phyloP scores from a whole-genome alignment of 2,797 vertebrate genomes.

The Helicolenus hilgendorfi region DNA sequence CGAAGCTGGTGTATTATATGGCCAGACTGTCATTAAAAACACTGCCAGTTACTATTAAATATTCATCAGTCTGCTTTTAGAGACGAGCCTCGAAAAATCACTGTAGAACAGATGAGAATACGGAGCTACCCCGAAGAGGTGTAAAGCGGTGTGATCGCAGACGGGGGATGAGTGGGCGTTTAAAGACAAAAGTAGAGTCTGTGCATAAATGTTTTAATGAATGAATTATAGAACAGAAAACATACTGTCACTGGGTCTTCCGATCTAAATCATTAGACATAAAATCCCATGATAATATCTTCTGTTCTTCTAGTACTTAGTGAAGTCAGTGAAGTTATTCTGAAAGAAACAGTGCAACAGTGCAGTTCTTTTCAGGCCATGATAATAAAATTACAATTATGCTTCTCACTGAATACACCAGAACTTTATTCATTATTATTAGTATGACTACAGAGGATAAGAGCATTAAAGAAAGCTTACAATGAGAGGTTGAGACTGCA shows the following conservation, averaged over 20 bases:
- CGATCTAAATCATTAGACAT: background rate
- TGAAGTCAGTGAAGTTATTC: background rate
- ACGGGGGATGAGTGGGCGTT: conserved; percentile 17
- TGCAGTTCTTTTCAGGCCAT: background rate
- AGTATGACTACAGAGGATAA: background rate
- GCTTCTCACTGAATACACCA: background rate
- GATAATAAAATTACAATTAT: background rate
- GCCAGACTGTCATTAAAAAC: conserved; percentile 35
- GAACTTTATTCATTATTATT: background rate
- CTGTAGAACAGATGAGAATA: conserved; percentile 23
- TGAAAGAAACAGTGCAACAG: background rate
- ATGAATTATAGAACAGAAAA: conserved; percentile 41
- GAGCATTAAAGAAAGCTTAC: conserved; percentile 1
- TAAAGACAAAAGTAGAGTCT: conserved; percentile 34
- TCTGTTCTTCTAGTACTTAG: background rate
- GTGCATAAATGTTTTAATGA: conserved; percentile 33
- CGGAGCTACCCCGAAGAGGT: conserved; percentile 27
- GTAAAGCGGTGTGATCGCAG: conserved; percentile 44
- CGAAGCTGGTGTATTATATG: conserved; percentile 14
- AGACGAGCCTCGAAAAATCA: conserved; percentile 52
- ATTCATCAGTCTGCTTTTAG: conserved; percentile 76
- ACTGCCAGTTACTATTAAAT: conserved; percentile 70
- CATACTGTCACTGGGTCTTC: background rate
- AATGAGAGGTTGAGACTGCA: background rate
- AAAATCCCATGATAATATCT: conserved; percentile 1